phyloP scores from a whole-genome alignment of 2,797 vertebrate genomes.

The Salarias fasciatus region DNA sequence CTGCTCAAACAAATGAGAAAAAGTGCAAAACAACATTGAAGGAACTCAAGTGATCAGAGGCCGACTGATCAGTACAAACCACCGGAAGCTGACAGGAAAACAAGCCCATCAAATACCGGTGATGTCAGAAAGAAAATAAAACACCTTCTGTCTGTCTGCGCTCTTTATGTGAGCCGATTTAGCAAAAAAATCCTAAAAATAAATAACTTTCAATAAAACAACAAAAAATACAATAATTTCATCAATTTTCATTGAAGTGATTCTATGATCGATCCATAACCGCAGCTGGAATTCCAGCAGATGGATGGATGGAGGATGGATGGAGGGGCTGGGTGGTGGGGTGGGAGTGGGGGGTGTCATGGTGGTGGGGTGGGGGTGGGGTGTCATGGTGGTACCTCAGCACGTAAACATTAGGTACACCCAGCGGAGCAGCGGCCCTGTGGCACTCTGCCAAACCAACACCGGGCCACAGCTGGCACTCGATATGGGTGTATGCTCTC shows the following conservation, averaged over 20 bases:
- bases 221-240: too few relatives aligned
- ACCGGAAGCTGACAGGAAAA: too few relatives aligned
- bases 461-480: constrained; percentile 81
- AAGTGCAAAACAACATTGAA: too few relatives aligned
- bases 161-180: too few relatives aligned
- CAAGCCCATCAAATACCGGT: too few relatives aligned
- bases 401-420: constrained; percentile 77
- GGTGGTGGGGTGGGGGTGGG: constrained; percentile 27
- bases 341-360: not conserved
- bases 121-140: too few relatives aligned
- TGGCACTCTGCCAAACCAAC: constrained; percentile 79
- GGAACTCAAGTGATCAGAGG: too few relatives aligned
- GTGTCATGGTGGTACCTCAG: constrained; percentile 59
- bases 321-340: constrained; percentile 12
- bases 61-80: too few relatives aligned
- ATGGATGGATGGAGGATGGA: constrained; percentile 19
- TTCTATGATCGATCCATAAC: not conserved
- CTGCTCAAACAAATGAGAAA: too few relatives aligned
- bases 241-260: not conserved
- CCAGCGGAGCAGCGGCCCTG: constrained; percentile 70
- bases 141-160: too few relatives aligned
- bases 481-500: constrained; percentile 81
- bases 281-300: constrained; percentile 57
- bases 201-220: too few relatives aligned
- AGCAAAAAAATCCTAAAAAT: too few relatives aligned